Evolutionary conservation across 2,888 invertebrate species (phyloP).

Genomic region (Cerastis rubricosa): DNA sequence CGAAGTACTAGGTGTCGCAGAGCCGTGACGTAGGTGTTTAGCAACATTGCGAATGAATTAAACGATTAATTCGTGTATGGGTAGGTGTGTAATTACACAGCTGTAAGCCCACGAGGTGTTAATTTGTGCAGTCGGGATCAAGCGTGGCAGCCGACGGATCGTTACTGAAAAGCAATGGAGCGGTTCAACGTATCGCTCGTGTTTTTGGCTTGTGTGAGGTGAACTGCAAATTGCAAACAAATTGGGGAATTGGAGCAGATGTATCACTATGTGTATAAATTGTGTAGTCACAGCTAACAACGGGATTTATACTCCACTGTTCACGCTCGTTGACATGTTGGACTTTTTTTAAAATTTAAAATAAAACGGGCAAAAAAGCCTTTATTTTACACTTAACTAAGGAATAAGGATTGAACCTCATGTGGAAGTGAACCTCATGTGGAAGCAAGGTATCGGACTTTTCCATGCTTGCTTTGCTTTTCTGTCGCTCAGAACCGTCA

Average conservation of each 20-base stretch:
- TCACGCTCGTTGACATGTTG: constrained; percentile 54
- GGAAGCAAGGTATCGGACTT: background rate
- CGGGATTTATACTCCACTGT: constrained; percentile 53
- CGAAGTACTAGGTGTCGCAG: constrained; percentile 58
- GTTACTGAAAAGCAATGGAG: constrained; percentile 69
- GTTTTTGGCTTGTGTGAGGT: constrained; percentile 70
- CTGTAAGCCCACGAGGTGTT: constrained; percentile 67
- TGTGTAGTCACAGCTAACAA: constrained; percentile 64
- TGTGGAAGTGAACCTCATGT: background rate
- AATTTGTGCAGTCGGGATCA: constrained; percentile 68
- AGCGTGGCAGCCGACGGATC: constrained; percentile 56
- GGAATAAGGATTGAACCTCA: background rate
- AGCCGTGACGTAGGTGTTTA: constrained; percentile 59
- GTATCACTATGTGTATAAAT: constrained; percentile 58
- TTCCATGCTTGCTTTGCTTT: background rate
- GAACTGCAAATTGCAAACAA: constrained; percentile 71
- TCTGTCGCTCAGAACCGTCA: background rate
- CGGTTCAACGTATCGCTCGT: constrained; percentile 65
- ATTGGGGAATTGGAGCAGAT: constrained; percentile 68
- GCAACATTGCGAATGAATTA: constrained; percentile 67
- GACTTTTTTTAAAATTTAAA: constrained; percentile 39
- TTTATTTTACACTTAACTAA: background rate
- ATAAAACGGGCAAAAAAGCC: constrained; percentile 30
- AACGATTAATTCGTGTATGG: constrained; percentile 71
- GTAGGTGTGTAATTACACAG: constrained; percentile 71